These are phyloP conservation scores for Orthonyx spaldingii DNA, from an alignment of 2,113 vertebrate species.

Conservation along the genomic window DNA sequence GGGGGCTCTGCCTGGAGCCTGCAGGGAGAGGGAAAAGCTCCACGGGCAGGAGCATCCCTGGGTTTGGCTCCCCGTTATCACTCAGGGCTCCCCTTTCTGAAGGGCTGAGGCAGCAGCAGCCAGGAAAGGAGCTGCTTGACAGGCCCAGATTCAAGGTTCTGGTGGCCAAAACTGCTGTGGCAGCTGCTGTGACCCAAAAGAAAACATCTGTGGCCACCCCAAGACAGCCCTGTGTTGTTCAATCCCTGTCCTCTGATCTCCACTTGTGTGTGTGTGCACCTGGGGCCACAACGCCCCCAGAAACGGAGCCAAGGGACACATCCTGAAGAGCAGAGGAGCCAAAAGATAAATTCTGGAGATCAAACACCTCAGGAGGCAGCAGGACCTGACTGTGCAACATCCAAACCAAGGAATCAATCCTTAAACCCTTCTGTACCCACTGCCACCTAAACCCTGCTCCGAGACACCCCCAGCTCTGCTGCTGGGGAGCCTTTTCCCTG, in stretches of 20 bases:
- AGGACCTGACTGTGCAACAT: background rate
- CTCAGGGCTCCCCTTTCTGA: background rate
- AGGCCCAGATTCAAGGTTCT: background rate
- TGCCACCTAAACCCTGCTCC: fast-evolving
- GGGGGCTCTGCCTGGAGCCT: background rate
- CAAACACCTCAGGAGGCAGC: background rate
- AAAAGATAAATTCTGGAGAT: background rate
- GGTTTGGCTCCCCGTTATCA: background rate
- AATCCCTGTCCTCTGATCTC: background rate
- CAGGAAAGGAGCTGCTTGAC: background rate
- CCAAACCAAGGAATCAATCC: background rate
- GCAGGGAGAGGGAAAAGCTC: background rate
- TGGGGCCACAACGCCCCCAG: background rate
- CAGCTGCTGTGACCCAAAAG: background rate
- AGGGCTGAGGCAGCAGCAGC: background rate
- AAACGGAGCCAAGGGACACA: background rate
- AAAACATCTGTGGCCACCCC: background rate
- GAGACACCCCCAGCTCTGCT: fast-evolving
- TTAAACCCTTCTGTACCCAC: background rate
- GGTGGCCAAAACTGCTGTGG: background rate
- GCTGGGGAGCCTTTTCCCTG: background rate
- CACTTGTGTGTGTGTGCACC: background rate
- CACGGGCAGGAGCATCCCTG: background rate
- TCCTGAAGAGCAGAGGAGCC: background rate
- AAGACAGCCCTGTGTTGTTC: background rate